Percentiles rank a stretch among this genome's conserved stretches.
phyloP scores from a whole-genome alignment of 37 sponge, comb jelly and placozoan species.

The Geodia barretti region DNA sequence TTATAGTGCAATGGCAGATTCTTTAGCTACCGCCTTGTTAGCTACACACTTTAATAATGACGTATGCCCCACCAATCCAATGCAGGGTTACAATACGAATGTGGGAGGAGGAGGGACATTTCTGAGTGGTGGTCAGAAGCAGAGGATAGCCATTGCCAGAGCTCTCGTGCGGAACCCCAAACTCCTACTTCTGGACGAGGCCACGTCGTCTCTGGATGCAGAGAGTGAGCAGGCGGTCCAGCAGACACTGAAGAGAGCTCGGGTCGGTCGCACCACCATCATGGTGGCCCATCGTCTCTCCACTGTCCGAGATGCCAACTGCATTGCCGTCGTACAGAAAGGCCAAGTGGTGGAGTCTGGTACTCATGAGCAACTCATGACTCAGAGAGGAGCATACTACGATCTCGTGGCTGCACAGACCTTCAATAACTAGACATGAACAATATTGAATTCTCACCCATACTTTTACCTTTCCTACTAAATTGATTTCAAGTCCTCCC shows the following conservation, averaged over 20 bases:
- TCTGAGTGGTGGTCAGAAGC: constrained; percentile 54
- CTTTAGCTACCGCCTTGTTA: too few relatives aligned
- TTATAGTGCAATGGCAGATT: too few relatives aligned
- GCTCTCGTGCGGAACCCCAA: constrained; percentile 39
- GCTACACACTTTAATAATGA: too few relatives aligned
- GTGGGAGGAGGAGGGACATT: too few relatives aligned
- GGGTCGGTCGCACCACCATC: constrained; percentile 50
- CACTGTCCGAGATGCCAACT: constrained; percentile 31
- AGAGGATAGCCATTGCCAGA: constrained; percentile 59
- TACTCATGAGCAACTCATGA: constrained; percentile 39
- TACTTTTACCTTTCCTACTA: too few relatives aligned
- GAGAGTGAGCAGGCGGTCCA: constrained; percentile 56
- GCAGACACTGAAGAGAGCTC: constrained; percentile 31
- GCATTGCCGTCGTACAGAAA: constrained; percentile 17
- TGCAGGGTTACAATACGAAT: too few relatives aligned
- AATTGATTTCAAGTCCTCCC: too few relatives aligned
- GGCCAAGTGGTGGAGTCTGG: constrained; percentile 34
- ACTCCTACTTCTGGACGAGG: constrained; percentile 51
- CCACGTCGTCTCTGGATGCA: constrained; percentile 55
- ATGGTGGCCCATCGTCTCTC: constrained; percentile 59
- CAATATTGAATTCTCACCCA: too few relatives aligned
- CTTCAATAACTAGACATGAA: too few relatives aligned
- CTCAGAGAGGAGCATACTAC: constrained; percentile 37
- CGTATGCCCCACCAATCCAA: too few relatives aligned
- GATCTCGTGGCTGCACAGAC: constrained; percentile 59